Percentiles rank a stretch among this genome's conserved stretches.
Evolutionary conservation across 2,797 vertebrate genomes (phyloP).

Genomic region (Phataginus tetradactyla): DNA sequence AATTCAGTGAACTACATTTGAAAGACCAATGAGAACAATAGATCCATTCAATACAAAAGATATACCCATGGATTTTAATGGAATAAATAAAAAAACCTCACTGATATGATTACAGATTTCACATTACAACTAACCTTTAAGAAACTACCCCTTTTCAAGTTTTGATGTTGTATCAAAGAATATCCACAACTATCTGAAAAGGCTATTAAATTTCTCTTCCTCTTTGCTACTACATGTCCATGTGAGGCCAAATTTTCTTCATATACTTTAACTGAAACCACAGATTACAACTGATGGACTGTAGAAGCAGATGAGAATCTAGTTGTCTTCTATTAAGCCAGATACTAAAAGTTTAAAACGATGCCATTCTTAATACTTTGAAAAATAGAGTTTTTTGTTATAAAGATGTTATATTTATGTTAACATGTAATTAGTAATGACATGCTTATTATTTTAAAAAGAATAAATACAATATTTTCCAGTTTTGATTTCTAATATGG

Average conservation of each 20-base stretch:
- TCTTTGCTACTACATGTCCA: not conserved
- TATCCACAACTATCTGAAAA: not conserved
- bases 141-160: not conserved
- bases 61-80: constrained; percentile 18
- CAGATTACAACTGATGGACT: not conserved
- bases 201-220: not conserved
- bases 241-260: not conserved
- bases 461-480: not conserved
- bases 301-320: not conserved
- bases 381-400: not conserved
- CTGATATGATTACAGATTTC: not conserved
- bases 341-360: not conserved
- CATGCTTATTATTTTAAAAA: constrained; percentile 21
- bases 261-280: not conserved
- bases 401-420: constrained; percentile 22
- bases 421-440: not conserved
- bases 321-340: constrained; percentile 8
- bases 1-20: not conserved
- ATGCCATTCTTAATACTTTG: not conserved
- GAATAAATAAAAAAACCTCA: not conserved
- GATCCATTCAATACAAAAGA: not conserved
- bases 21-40: not conserved
- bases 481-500: constrained; percentile 9
- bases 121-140: not conserved
- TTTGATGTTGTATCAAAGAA: not conserved